Percentiles rank a stretch among this genome's conserved stretches.
Conservation (phyloP, 1,140 invertebrate species). For the Eumeta japonica region DNA sequence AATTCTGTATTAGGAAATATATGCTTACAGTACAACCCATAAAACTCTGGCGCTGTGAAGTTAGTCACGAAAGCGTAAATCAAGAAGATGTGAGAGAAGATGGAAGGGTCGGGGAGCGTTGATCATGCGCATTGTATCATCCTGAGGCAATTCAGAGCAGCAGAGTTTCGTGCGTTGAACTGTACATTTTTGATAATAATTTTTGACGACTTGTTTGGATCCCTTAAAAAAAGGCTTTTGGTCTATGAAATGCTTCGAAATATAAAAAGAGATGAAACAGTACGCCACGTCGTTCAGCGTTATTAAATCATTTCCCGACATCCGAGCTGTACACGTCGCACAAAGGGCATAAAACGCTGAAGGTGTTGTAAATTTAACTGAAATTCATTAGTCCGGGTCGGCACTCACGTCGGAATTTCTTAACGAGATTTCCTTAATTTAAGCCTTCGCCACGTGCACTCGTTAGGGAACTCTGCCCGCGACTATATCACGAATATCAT, state of each 20-base stretch:
- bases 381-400: slow-evolving; percentile 41
- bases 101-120: too few relatives aligned
- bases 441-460: slow-evolving; percentile 22
- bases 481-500: too few relatives aligned
- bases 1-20: too few relatives aligned
- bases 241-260: background rate
- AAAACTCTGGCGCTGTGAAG: too few relatives aligned
- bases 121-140: slow-evolving; percentile 10
- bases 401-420: slow-evolving; percentile 50
- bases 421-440: slow-evolving; percentile 55
- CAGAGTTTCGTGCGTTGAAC: too few relatives aligned
- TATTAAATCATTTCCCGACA: slow-evolving; percentile 13
- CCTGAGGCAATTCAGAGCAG: too few relatives aligned
- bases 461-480: slow-evolving; percentile 21
- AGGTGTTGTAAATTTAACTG: slow-evolving; percentile 51
- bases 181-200: background rate
- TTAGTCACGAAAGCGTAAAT: too few relatives aligned
- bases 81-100: too few relatives aligned
- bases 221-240: slow-evolving; percentile 13
- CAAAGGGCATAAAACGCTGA: slow-evolving; percentile 33
- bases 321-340: slow-evolving; percentile 33
- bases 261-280: slow-evolving; percentile 5
- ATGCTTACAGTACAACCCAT: too few relatives aligned
- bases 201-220: background rate
- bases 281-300: slow-evolving; percentile 3